Evolutionary conservation across 2,113 vertebrate genomes (phyloP), one percentile per base, ranked within the genome.

Genomic region (Cyprinodon variegatus): DNA sequence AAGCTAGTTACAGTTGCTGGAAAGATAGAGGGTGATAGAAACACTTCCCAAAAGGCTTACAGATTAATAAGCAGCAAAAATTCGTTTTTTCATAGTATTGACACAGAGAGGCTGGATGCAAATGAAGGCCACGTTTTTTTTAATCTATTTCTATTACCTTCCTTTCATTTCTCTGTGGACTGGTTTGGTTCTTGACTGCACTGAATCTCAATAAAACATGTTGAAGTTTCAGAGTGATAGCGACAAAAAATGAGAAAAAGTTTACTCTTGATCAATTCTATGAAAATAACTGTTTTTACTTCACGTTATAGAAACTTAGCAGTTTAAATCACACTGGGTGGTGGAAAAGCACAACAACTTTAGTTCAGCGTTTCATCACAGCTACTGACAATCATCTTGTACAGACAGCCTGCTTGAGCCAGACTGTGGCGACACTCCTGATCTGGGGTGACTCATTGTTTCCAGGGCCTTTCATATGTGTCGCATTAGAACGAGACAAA

Each of bases 361-460:
- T 53, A 57, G 50, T 14, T 40, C 61, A 46, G 5, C 36, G 59
- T 67, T 63, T 63, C 76, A 84, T 72, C 83, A 81, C 37, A 72
- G 48, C 77, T 17, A 36, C 73, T 64, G 29, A 62, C 68, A 86
- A 81, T 86, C 78, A 79, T 90, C 74, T 59, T 41, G 65, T 61
- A 13, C 78, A 76, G 59, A n/a, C 77, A 83, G 77, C 37, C 77
- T 75, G 61, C 65, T 66, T 3, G 50, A 61, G 77, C 81, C 82
- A 4, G 79, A 86, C 74, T 81, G 89, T 63, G 87, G 88, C 72
- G 84, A 88, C 85, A 59, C 77, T 80, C 78, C 79, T 61, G 38
- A 70, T 86, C 74, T 40, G 66, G 65, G 59, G 77, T 91, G 90
- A 92, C 79, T 92, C 90, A 93, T 80, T 90, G 88, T 92, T 91